phyloP scores from a whole-genome alignment of 2,113 vertebrate genomes.

The Planiliza haematocheilus region DNA sequence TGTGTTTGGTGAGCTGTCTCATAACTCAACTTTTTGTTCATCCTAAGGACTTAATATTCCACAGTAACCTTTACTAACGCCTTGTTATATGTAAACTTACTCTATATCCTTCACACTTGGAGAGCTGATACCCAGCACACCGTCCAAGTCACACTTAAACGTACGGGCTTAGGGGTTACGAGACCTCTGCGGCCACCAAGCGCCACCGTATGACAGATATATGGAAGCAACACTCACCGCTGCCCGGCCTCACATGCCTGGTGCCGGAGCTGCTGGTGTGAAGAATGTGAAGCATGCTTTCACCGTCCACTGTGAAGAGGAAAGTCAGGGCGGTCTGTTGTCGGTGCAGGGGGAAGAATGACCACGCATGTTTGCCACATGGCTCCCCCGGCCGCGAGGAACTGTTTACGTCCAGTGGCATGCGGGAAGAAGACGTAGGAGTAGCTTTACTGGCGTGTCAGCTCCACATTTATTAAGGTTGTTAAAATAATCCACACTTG shows the following conservation, averaged over 20 bases:
- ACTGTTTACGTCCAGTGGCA: slow-evolving; percentile 44
- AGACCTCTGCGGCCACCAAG: slow-evolving; percentile 16
- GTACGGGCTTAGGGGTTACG: neutral
- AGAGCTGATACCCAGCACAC: no score
- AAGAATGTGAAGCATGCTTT: slow-evolving; percentile 81
- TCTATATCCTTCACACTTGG: no score
- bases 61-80: no score
- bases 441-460: neutral
- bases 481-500: no score
- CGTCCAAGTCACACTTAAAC: neutral
- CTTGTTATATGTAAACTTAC: neutral
- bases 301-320: slow-evolving; percentile 73
- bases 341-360: slow-evolving; percentile 50
- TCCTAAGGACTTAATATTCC: no score
- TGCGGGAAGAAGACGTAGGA: neutral
- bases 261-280: slow-evolving; percentile 63
- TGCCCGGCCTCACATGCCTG: slow-evolving; percentile 47
- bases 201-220: slow-evolving; percentile 27
- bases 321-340: slow-evolving; percentile 42
- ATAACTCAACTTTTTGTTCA: no score
- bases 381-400: slow-evolving; percentile 17
- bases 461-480: neutral
- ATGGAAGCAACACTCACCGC: slow-evolving; percentile 49
- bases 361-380: slow-evolving; percentile 56
- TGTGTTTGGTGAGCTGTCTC: no score